phyloP scores from a whole-genome alignment of 2,797 vertebrate genomes.

The Todus mexicanus region DNA sequence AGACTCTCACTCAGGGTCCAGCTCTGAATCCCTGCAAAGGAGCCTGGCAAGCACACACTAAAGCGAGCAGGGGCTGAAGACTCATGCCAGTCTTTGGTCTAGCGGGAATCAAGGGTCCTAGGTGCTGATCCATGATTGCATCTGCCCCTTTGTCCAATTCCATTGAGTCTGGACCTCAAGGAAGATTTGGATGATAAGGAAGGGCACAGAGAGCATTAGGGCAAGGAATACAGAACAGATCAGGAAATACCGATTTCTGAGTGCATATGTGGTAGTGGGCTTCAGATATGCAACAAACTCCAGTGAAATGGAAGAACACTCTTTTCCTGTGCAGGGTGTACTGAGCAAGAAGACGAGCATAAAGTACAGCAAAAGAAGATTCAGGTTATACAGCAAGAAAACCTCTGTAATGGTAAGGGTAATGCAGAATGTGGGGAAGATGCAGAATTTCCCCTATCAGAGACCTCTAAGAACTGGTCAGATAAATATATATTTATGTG shows the following conservation, averaged over 20 bases:
- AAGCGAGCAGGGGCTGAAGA: neutral
- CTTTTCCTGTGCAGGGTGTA: neutral
- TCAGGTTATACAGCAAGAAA: neutral
- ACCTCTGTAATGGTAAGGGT: neutral
- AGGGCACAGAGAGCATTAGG: neutral
- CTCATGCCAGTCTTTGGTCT: neutral
- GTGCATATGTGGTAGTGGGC: neutral
- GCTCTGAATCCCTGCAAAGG: neutral
- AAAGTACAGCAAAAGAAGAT: neutral
- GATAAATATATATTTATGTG: neutral
- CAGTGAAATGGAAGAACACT: neutral
- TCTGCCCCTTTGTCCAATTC: neutral
- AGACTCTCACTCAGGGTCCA: neutral
- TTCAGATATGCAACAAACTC: neutral
- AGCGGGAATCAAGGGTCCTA: neutral
- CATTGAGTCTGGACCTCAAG: neutral
- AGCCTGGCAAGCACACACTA: neutral
- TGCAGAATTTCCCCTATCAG: neutral
- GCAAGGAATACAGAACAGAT: neutral
- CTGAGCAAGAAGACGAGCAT: neutral
- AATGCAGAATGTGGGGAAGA: neutral
- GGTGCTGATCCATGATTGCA: neutral
- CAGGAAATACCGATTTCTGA: neutral
- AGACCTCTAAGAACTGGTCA: neutral
- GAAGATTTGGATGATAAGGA: neutral